These are phyloP conservation scores for Telmatherina bonti DNA, from an alignment of 2,797 vertebrate genomes.

Conservation along the genomic window DNA sequence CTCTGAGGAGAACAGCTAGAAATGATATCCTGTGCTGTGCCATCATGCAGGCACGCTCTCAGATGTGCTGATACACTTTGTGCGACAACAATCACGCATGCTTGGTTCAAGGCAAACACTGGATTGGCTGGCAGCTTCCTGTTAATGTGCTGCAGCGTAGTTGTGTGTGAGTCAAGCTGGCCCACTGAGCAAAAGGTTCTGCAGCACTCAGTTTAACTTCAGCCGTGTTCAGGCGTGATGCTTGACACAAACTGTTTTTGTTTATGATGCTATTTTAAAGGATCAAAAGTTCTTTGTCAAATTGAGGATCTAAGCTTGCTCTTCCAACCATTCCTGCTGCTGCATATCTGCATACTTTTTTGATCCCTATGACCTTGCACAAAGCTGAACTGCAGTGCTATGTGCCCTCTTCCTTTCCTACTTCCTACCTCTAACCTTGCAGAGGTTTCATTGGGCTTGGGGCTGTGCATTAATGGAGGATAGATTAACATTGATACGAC, in stretches of 20 bases:
- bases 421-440: conserved; percentile 73
- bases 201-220: conserved; percentile 7
- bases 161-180: conserved; percentile 57
- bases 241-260: conserved; percentile 5
- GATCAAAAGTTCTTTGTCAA: conserved; percentile 15
- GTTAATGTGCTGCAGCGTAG: conserved; percentile 71
- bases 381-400: conserved; percentile 27
- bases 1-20: conserved; percentile 35
- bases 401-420: conserved; percentile 48
- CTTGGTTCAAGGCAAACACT: conserved; percentile 61
- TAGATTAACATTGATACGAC: conserved; percentile 82
- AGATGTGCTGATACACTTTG: conserved; percentile 68
- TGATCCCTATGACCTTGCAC: conserved; percentile 55
- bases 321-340: conserved; percentile 14
- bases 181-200: conserved; percentile 15
- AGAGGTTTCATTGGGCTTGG: conserved; percentile 37
- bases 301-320: conserved; percentile 8
- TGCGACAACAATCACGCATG: conserved; percentile 65
- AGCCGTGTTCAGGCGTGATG: conserved; percentile 3
- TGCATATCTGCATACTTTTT: conserved; percentile 28
- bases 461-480: conserved; percentile 74
- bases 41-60: conserved; percentile 54
- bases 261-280: conserved; percentile 21
- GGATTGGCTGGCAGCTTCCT: conserved; percentile 56
- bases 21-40: conserved; percentile 47